phyloP scores from a whole-genome alignment of 1,140 invertebrate genomes.

The Gonioctena quinquepunctata region DNA sequence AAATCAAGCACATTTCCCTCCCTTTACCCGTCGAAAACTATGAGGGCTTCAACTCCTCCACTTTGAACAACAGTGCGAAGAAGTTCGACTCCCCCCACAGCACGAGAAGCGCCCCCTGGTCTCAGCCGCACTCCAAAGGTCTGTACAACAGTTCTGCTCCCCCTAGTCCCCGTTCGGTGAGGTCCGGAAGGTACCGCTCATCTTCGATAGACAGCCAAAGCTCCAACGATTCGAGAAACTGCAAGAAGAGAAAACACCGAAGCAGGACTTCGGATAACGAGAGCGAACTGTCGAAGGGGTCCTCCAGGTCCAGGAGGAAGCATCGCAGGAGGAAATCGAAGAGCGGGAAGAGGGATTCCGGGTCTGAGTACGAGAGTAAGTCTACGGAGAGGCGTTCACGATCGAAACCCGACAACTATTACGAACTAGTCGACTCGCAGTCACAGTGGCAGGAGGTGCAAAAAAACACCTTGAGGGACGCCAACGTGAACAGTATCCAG shows the following conservation, averaged over 20 bases:
- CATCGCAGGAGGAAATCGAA: slow-evolving; percentile 71
- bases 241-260: slow-evolving; percentile 64
- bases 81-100: slow-evolving; percentile 74
- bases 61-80: slow-evolving; percentile 36
- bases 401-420: slow-evolving; percentile 31
- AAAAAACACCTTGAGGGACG: slow-evolving; percentile 67
- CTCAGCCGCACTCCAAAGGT: slow-evolving; percentile 70
- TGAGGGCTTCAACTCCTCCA: slow-evolving; percentile 37
- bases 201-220: slow-evolving; percentile 84
- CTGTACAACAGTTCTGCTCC: slow-evolving; percentile 68
- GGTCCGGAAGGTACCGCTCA: slow-evolving; percentile 65
- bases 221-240: slow-evolving; percentile 74
- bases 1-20: slow-evolving; percentile 65
- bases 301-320: slow-evolving; percentile 66
- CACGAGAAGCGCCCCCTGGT: slow-evolving; percentile 83
- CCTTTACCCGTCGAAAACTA: slow-evolving; percentile 60
- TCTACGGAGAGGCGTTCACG: slow-evolving; percentile 40
- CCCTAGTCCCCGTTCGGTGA: slow-evolving; percentile 68
- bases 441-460: slow-evolving; percentile 86
- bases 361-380: slow-evolving; percentile 60
- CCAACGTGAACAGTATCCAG: slow-evolving; percentile 62
- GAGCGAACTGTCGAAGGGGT: slow-evolving; percentile 82
- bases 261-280: slow-evolving; percentile 85
- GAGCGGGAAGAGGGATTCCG: slow-evolving; percentile 62
- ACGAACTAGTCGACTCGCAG: slow-evolving; percentile 81